Conservation (phyloP, 2,113 vertebrate species). For the Tupaia tana region DNA sequence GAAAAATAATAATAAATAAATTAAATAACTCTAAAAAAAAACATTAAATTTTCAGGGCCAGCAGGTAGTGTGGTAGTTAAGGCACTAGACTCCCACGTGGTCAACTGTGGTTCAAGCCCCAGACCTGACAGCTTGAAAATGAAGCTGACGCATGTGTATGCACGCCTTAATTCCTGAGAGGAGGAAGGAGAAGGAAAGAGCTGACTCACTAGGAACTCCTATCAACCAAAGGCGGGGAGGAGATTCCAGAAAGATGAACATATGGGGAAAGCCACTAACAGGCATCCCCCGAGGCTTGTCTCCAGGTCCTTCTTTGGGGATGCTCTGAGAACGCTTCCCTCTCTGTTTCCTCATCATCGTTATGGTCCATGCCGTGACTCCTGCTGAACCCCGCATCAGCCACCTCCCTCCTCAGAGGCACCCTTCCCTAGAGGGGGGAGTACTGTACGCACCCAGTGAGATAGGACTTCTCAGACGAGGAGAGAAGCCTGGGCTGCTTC, state of each 20-base stretch:
- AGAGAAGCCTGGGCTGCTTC: not conserved
- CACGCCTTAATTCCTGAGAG: too few relatives aligned
- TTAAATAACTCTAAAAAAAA: too few relatives aligned
- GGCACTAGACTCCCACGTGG: too few relatives aligned
- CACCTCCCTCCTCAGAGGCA: not conserved
- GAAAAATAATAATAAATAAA: too few relatives aligned
- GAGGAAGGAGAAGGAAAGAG: not conserved
- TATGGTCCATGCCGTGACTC: too few relatives aligned
- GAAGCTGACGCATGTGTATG: too few relatives aligned
- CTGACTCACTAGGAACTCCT: not conserved
- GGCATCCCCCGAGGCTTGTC: not conserved
- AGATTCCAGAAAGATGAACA: not conserved
- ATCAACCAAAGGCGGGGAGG: not conserved
- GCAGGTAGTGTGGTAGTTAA: too few relatives aligned
- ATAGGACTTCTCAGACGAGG: not conserved
- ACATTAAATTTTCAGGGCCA: too few relatives aligned
- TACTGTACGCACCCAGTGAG: not conserved
- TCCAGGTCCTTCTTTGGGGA: not conserved
- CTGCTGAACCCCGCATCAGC: too few relatives aligned
- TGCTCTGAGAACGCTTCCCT: not conserved
- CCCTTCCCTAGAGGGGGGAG: not conserved
- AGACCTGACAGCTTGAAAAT: too few relatives aligned
- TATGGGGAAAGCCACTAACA: not conserved
- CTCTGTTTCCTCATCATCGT: not conserved
- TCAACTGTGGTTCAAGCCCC: too few relatives aligned